Base-by-base conservation (phyloP, 1,140 invertebrate species). In the Lamellibrachia luymesi region DNA sequence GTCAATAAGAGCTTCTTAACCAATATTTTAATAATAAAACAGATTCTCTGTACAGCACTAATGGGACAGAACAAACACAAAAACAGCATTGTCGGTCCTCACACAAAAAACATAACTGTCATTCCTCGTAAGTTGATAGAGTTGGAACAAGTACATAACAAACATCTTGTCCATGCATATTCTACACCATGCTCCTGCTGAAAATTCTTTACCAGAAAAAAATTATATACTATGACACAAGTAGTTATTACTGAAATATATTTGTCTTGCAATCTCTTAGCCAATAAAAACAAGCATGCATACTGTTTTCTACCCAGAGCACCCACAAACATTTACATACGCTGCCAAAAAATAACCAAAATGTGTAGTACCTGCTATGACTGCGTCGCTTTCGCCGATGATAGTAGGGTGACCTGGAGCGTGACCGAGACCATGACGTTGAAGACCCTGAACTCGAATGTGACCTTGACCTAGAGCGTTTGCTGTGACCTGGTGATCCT, bases 401-500 rank as follows among this genome's bases (percentile, higher is more conserved):
- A 92, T 56, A 91, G 92, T 50, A 94, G 94, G n/a, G 49, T 93
- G 92, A 93, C 93, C 94, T 92, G n/a, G 95, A 94, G 56, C 93
- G 95, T 91, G 97, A 97, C 22, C 95, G 95, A 52, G 97, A 97
- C 91, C 97, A 95, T 50, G 97, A 97, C 90, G 96, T 95, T 93
- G 97, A 56, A 6, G 52, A 97, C 50, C 96, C 95, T 91, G 95
- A 95, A 51, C 94, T 96, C 56, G 96, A 96, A 91, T 94, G 94
- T 93, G 95, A 95, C 93, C 95, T 95, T 90, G 96, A 95, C 51
- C 94, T 94, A 27, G 95, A 95, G 8, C 94, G 94, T 51, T 94
- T 94, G 90, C 93, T 93, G n/a, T 94, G 94, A 50, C 64, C 64
- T 22, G 64, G 64, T 22, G 64, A 80, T 80, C 6, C 8, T 80